A percentile compares a stretch with the other conserved stretches of the same genome.
Conservation (phyloP, 2,797 vertebrate species). For the Odontamblyopus lacepedii region DNA sequence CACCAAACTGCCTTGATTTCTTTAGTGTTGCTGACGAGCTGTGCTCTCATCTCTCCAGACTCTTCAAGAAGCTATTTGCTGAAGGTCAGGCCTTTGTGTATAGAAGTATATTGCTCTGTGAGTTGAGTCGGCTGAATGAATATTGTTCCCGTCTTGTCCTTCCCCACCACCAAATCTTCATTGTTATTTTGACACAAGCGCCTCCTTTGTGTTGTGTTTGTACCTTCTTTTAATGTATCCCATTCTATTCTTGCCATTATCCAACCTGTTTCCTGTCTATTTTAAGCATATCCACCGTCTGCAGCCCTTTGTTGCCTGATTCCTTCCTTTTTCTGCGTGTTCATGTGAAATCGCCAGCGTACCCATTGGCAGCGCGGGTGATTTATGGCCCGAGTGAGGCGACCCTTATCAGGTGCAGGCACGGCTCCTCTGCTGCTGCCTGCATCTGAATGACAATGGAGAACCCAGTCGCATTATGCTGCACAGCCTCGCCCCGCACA, state of each 20-base stretch:
- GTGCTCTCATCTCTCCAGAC: constrained; percentile 52
- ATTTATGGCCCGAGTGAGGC: constrained; percentile 94
- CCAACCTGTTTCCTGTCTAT: constrained; percentile 19
- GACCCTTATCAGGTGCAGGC: constrained; percentile 96
- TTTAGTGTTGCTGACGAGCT: constrained; percentile 27
- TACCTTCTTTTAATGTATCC: constrained; percentile 12
- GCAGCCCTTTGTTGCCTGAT: constrained; percentile 34
- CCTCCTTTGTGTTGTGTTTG: constrained; percentile 21
- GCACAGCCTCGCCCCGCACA: constrained; percentile 85
- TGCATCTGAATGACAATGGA: constrained; percentile 96
- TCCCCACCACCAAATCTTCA: constrained; percentile 6
- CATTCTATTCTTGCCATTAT: constrained; percentile 10
- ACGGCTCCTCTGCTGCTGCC: constrained; percentile 86
- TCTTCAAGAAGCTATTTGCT: constrained; percentile 79
- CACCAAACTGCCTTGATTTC: not conserved
- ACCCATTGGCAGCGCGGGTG: constrained; percentile 82
- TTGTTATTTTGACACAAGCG: constrained; percentile 13
- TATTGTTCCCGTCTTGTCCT: constrained; percentile 67
- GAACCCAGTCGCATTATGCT: constrained; percentile 91
- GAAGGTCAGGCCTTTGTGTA: constrained; percentile 90
- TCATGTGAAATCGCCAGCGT: constrained; percentile 85
- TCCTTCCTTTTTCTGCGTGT: constrained; percentile 46
- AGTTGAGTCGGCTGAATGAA: constrained; percentile 86
- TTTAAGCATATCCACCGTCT: constrained; percentile 37
- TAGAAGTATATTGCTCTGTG: constrained; percentile 87